phyloP scores from a whole-genome alignment of 2,888 invertebrate genomes.

The Philhelius pedissequus region DNA sequence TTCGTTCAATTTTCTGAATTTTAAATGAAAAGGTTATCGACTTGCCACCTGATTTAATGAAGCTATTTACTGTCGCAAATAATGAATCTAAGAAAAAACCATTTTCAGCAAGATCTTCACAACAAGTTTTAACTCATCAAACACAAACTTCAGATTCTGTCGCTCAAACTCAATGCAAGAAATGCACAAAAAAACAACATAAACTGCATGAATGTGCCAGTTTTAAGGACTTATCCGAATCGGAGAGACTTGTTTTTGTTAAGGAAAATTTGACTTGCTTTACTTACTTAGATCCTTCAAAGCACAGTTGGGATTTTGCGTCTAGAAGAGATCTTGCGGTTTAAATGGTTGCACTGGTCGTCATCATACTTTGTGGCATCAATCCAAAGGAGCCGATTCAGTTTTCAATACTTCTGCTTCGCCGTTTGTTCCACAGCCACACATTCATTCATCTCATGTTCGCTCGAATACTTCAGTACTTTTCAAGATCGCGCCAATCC shows the following conservation, averaged over 20 bases:
- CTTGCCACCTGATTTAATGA: background rate
- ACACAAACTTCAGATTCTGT: background rate
- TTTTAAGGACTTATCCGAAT: background rate
- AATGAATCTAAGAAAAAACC: background rate
- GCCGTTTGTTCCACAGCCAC: background rate
- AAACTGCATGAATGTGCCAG: background rate
- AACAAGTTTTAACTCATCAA: background rate
- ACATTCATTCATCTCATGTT: conserved; percentile 2
- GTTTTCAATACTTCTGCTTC: background rate
- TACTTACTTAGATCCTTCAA: background rate
- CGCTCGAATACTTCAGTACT: background rate
- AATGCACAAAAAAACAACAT: background rate
- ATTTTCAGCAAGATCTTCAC: background rate
- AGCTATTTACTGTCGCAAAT: background rate
- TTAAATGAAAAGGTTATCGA: background rate
- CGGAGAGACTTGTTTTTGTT: background rate
- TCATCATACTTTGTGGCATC: too few relatives aligned
- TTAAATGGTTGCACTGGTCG: background rate
- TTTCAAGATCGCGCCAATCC: conserved; percentile 7
- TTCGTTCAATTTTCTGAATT: background rate
- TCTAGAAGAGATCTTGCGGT: background rate
- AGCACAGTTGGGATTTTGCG: background rate
- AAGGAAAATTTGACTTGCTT: background rate
- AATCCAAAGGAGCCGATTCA: too few relatives aligned
- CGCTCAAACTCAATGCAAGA: background rate